A percentile compares a stretch with the other conserved stretches of the same genome.
phyloP scores from a whole-genome alignment of 2,113 vertebrate species.

The Cettia cetti region DNA sequence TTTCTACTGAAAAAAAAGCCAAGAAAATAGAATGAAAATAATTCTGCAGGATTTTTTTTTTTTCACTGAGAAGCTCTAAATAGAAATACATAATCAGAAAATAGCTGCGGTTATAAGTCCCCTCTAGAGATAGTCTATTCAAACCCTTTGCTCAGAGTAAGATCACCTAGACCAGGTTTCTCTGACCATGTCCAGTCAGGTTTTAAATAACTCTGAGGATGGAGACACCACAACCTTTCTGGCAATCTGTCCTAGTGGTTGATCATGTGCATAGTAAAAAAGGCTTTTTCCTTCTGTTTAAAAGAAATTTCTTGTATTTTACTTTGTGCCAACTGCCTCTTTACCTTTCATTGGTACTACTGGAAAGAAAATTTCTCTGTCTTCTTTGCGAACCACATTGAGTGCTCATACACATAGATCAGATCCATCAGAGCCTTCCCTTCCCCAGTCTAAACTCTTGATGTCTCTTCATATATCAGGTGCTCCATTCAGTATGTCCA shows the following conservation, averaged over 20 bases:
- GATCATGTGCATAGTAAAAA: neutral
- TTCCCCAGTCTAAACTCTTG: neutral
- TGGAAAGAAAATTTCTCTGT: neutral
- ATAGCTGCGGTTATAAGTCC: neutral
- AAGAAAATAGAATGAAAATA: neutral
- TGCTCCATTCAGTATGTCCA: neutral
- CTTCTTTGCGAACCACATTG: neutral
- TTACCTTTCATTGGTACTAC: neutral
- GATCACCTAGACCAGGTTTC: neutral
- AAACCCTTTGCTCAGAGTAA: neutral
- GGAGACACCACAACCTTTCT: neutral
- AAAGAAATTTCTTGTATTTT: neutral
- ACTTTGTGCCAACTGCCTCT: neutral
- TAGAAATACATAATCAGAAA: neutral
- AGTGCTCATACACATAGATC: neutral
- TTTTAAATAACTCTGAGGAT: neutral
- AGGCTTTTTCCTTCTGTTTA: neutral
- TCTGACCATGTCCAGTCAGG: neutral
- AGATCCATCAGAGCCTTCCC: neutral
- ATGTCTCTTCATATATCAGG: neutral
- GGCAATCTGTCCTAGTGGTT: neutral
- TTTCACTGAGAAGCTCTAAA: neutral
- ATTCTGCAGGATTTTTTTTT: neutral
- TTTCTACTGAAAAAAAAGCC: neutral
- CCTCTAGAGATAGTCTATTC: neutral